Percentiles rank a stretch among this genome's conserved stretches.
Evolutionary conservation across 92 coral and sea anemone species (phyloP).

Genomic region (Phenganax subtilis): DNA sequence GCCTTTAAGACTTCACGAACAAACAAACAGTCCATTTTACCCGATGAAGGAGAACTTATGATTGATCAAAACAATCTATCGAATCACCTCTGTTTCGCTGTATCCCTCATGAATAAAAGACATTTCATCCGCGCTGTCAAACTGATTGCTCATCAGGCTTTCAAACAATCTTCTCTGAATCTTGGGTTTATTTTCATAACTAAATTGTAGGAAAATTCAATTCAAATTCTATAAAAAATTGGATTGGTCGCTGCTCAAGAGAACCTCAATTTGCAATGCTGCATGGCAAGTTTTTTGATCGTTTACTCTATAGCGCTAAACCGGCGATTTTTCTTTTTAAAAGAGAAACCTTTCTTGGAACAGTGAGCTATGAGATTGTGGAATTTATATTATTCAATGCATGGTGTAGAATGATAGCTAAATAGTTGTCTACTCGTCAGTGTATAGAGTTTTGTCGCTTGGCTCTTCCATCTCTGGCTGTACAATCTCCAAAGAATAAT

Average conservation of each 20-base stretch:
- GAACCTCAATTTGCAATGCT: no score
- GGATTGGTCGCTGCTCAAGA: no score
- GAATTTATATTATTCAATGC: no score
- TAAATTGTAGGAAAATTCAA: no score
- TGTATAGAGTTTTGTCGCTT: neutral
- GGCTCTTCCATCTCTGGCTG: neutral
- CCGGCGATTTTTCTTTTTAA: no score
- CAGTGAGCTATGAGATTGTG: no score
- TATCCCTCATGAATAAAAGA: constrained; percentile 17
- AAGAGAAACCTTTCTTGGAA: no score
- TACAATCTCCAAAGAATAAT: constrained; percentile 14
- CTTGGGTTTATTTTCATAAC: neutral
- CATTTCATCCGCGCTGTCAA: constrained; percentile 37
- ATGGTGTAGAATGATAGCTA: neutral
- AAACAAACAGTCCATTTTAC: no score
- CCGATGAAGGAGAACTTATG: neutral
- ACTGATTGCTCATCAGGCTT: neutral
- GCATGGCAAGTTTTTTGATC: no score
- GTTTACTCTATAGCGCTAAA: no score
- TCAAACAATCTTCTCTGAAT: neutral
- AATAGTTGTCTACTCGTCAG: neutral
- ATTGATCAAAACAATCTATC: no score
- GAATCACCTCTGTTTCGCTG: constrained; percentile 6
- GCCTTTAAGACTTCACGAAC: neutral
- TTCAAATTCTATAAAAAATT: no score